These are phyloP conservation scores for Ophioderma brevispina DNA, from an alignment of 35 echinoderm and acorn worm species.

Conservation along the genomic window DNA sequence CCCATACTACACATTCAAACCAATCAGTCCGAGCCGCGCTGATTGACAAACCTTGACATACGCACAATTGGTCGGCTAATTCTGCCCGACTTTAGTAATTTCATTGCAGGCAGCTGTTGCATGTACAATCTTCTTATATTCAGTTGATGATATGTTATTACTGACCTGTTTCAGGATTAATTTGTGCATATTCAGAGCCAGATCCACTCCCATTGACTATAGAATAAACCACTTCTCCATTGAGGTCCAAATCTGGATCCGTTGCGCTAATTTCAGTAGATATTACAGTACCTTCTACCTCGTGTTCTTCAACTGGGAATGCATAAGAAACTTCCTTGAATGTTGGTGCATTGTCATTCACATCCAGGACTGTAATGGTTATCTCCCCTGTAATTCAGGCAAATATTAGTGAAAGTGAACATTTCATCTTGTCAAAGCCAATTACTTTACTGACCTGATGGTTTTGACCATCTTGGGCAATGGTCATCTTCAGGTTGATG, in stretches of 20 bases:
- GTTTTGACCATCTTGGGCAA: too few species aligned
- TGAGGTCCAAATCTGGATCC: constrained; percentile 44
- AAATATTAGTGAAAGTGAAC: background rate
- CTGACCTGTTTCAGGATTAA: constrained; percentile 48
- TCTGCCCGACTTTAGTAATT: too few species aligned
- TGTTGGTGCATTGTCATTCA: constrained; percentile 68
- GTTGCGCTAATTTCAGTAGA: constrained; percentile 35
- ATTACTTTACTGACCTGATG: too few species aligned
- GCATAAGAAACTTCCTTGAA: constrained; percentile 28
- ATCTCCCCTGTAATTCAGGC: background rate
- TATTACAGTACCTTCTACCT: constrained; percentile 47
- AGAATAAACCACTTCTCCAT: constrained; percentile 6
- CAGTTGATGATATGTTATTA: too few species aligned
- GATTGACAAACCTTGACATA: too few species aligned
- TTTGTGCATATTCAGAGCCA: constrained; percentile 15
- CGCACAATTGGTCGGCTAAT: too few species aligned
- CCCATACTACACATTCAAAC: too few species aligned
- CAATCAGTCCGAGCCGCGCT: too few species aligned
- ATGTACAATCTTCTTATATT: too few species aligned
- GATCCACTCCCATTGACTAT: constrained; percentile 16
- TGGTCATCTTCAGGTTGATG: too few species aligned
- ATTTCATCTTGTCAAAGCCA: background rate
- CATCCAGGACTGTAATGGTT: constrained; percentile 51
- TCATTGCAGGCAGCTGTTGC: too few species aligned
- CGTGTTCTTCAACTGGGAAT: constrained; percentile 42